These are phyloP conservation scores for Gymnothorax javanicus DNA, from an alignment of 2,797 vertebrate genomes.

Conservation along the genomic window DNA sequence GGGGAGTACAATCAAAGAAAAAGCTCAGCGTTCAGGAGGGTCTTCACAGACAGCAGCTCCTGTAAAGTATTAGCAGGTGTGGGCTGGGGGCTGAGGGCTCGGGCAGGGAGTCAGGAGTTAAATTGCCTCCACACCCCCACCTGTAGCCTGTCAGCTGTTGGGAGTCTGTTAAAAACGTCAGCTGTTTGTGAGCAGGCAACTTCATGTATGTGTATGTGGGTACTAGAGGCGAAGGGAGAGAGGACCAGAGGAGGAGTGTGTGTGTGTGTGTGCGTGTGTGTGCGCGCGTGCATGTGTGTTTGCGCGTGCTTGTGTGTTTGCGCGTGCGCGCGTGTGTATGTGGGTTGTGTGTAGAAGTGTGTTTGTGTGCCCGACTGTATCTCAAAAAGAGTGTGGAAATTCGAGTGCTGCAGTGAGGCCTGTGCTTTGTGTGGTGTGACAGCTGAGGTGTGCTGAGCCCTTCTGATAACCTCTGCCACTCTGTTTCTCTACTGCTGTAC, in stretches of 20 bases:
- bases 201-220: not conserved
- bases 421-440: conserved; percentile 28
- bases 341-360: conserved; percentile 19
- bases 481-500: not conserved
- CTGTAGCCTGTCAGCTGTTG: conserved; percentile 81
- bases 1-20: conserved; percentile 32
- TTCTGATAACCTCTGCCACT: conserved; percentile 7
- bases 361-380: conserved; percentile 42
- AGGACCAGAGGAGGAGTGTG: conserved; percentile 21
- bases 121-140: conserved; percentile 71
- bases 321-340: conserved; percentile 30
- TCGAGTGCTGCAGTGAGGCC: conserved; percentile 45
- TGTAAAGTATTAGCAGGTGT: conserved; percentile 68
- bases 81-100: not conserved
- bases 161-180: conserved; percentile 78
- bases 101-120: conserved; percentile 58
- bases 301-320: conserved; percentile 24
- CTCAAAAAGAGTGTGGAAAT: conserved; percentile 59
- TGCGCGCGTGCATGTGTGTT: conserved; percentile 32
- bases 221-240: conserved; percentile 20
- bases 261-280: conserved; percentile 21
- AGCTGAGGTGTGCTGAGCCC: conserved; percentile 33
- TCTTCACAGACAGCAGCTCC: conserved; percentile 65
- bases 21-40: conserved; percentile 48
- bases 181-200: conserved; percentile 78